These are phyloP conservation scores for Zaprionus bogoriensis DNA, from an alignment of 2,888 invertebrate species.

Conservation along the genomic window DNA sequence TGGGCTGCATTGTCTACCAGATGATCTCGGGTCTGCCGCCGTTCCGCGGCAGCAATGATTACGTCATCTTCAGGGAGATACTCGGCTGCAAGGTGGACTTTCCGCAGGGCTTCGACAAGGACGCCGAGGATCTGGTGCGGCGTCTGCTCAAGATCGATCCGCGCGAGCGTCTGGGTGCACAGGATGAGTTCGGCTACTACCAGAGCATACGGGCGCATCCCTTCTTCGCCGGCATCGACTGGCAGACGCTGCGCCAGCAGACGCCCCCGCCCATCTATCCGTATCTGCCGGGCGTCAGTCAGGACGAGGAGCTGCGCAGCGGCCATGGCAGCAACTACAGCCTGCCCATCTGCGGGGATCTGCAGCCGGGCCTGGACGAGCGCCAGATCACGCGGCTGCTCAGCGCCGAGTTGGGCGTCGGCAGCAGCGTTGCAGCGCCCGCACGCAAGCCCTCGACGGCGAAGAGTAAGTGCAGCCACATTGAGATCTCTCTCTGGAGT, in stretches of 20 bases:
- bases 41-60: conserved; percentile 96
- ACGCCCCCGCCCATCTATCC: conserved; percentile 92
- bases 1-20: conserved; percentile 98
- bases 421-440: conserved; percentile 63
- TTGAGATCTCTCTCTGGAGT: rapidly evolving
- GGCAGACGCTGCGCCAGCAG: conserved; percentile 89
- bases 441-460: conserved; percentile 59
- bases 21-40: conserved; percentile 97
- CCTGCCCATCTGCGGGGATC: conserved; percentile 86
- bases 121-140: conserved; percentile 94
- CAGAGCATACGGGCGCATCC: conserved; percentile 92
- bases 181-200: conserved; percentile 87
- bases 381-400: conserved; percentile 90
- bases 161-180: conserved; percentile 90
- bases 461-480: conserved; percentile 48
- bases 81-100: conserved; percentile 94
- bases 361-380: conserved; percentile 94
- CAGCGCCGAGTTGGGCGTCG: conserved; percentile 86
- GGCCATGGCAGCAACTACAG: conserved; percentile 84
- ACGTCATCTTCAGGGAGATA: conserved; percentile 98
- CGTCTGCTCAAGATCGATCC: conserved; percentile 93
- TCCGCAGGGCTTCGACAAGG: conserved; percentile 93
- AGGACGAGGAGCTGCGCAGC: conserved; percentile 86
- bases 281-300: conserved; percentile 88
- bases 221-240: conserved; percentile 93